Base-by-base conservation (phyloP, 2,888 invertebrate species). In the Ctenicera cuprea region DNA sequence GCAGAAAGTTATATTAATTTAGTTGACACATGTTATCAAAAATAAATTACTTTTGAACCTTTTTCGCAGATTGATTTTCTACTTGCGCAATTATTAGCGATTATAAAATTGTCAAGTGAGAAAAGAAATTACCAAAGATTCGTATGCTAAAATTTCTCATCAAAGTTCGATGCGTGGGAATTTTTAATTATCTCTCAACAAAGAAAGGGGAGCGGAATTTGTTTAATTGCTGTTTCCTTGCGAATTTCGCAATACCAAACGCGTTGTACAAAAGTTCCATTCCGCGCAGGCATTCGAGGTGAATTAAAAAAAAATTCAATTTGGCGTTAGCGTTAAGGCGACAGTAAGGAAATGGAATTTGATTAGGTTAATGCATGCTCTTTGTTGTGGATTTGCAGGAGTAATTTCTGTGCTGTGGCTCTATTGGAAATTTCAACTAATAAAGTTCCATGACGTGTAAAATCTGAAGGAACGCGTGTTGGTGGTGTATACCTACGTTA, bases 381-480 rank as follows among this genome's bases (percentile, higher is more conserved):
- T 52, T 70, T 70, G 63, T 63, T 50, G 54, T 43, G 41, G 16
- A 62, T 62, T 62, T 62, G 37, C 26, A 61, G 33, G 48, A 22
- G 48, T 70, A 70, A 70, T 70, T 70, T 54, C 38, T 30, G 45
- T 41, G 20, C 18, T 18, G 14, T 16, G 41, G 63, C 20, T 63
- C 54, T 12, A 70, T 70, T 70, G 52, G 70, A 70, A 70, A 64
- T 69, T 54, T 26, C 54, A 38, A 57, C 63, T 52, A 70, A 70
- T 63, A 65, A 65, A 65, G 71, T 70, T 63, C 30, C 63, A 37
- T 65, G 65, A 61, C 71, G 71, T 65, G 65, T 71, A 64, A 65
- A 65, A 71, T 59, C 18, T 30, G 16, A 26, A 50, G 65, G 38
- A 59, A 59, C 71, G 65, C 65, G 71, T 65, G 38, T 26, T 12